These are phyloP conservation scores for Polyodon spathula DNA, from an alignment of 2,113 vertebrate species.

Conservation along the genomic window DNA sequence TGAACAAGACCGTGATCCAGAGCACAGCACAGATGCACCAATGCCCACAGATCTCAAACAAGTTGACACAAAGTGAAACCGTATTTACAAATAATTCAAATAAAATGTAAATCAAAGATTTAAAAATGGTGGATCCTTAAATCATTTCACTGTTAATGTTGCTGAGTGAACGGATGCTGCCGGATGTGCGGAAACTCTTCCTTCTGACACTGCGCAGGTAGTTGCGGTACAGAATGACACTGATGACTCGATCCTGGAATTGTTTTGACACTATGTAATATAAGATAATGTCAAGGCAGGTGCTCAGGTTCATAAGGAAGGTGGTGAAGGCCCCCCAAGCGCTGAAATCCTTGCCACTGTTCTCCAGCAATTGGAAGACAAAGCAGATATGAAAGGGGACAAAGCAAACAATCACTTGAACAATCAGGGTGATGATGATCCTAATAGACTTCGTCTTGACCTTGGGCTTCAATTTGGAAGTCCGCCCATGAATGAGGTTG, in stretches of 20 bases:
- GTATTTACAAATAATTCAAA: no score
- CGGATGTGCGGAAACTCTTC: constrained; percentile 74
- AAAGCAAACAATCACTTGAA: constrained; percentile 84
- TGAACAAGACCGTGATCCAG: no score
- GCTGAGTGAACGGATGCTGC: constrained; percentile 77
- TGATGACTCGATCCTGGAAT: constrained; percentile 92
- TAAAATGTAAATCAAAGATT: no score
- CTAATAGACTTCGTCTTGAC: constrained; percentile 88
- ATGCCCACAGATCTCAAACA: no score
- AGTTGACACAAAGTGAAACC: no score
- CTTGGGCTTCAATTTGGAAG: constrained; percentile 87
- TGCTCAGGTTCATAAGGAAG: constrained; percentile 91
- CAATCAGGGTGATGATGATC: constrained; percentile 82
- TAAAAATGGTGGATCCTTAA: constrained; percentile 33
- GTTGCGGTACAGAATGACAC: constrained; percentile 88
- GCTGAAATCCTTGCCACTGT: constrained; percentile 38
- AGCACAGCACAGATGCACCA: no score
- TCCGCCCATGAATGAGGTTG: constrained; percentile 72
- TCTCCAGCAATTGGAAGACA: constrained; percentile 60
- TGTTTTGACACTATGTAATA: constrained; percentile 96
- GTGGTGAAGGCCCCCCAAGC: constrained; percentile 81
- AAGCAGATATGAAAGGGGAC: constrained; percentile 84
- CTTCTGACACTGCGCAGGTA: constrained; percentile 85
- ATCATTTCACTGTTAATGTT: constrained; percentile 84
- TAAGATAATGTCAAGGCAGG: constrained; percentile 83